Base-by-base conservation (phyloP, 2,797 vertebrate genomes). In the Rhinophrynus dorsalis region DNA sequence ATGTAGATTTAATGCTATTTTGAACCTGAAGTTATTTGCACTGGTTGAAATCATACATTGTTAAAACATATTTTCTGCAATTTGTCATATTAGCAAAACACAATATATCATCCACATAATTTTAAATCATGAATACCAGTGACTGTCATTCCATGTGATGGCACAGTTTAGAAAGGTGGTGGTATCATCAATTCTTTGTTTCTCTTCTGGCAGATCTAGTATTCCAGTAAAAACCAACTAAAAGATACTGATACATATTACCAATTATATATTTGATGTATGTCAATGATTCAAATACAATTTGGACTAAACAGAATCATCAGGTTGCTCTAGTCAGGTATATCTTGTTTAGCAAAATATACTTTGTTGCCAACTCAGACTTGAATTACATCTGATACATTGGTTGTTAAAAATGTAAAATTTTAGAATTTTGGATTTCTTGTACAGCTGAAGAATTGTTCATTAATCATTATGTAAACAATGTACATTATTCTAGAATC, bases 11-110 rank as follows among this genome's bases (percentile, higher is more conserved):
- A 24, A 24, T 65, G 40, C 6, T 56, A 59, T 32, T 65, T 24
- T 51, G 51, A 58, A 65, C 32, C 45, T 27, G 15, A 65, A 58
- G 58, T 72, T 33, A 65, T 65, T 72, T 72, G 44, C 13, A 47
- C 6, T 45, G 9, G 13, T 9, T 4, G 37, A 45, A 48, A 27
- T 18, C 4, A 9, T 23, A 54, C 29, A 51, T 27, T 24, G 45
- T 44, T 20, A n/a, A n/a, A n/a, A 20, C 20, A 18, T 11, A 44
- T 7, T 18, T 44, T 38, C 13, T 38, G 13, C 11, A 6, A 38
- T 5, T 17, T n/a, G n/a, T n/a, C n/a, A 44, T 2, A 2, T 32
- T 51, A 42, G 42, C 40, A 20, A 35, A 21, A 37, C 17, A 56
- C 9, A 7, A 33, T 29, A 27, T 38, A 17, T 57, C 6, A 2